A percentile compares a stretch with the other conserved stretches of the same genome.
Conservation (phyloP, 64 coral and sea anemone genomes). For the Porites lutea region DNA sequence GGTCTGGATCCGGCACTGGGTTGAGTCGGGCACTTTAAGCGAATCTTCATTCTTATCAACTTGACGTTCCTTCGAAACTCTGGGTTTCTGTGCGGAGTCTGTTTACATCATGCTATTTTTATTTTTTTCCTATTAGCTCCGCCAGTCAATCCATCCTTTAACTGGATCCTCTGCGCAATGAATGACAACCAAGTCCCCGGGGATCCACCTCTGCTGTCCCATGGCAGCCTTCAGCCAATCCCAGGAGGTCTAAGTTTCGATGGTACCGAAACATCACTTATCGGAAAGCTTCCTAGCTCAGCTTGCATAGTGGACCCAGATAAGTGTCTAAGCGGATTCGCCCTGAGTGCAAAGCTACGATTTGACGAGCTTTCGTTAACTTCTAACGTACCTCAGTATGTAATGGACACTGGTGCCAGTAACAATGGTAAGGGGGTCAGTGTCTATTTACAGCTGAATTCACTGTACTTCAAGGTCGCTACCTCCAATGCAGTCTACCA, state of each 20-base stretch:
- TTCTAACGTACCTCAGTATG: slow-evolving; percentile 63
- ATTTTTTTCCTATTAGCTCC: slow-evolving; percentile 55
- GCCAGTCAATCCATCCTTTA: slow-evolving; percentile 64
- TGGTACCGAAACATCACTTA: slow-evolving; percentile 63
- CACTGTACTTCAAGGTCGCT: slow-evolving; percentile 55
- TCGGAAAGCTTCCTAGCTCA: slow-evolving; percentile 13
- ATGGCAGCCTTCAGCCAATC: slow-evolving; percentile 29
- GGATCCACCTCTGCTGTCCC: slow-evolving; percentile 62
- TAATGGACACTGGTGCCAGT: slow-evolving; percentile 79
- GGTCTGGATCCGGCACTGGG: too few species aligned
- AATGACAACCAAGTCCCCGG: slow-evolving; percentile 55
- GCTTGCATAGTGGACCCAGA: slow-evolving; percentile 76
- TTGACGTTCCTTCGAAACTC: too few species aligned
- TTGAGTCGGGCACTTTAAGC: too few species aligned
- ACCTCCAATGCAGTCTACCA: slow-evolving; percentile 64
- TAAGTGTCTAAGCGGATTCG: slow-evolving; percentile 60
- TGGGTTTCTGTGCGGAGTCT: too few species aligned
- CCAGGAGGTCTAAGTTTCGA: slow-evolving; percentile 71
- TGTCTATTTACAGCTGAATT: slow-evolving; percentile 55
- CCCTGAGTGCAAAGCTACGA: slow-evolving; percentile 66
- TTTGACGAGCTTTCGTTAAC: slow-evolving; percentile 54
- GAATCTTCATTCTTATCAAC: too few species aligned
- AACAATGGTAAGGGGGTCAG: slow-evolving; percentile 55
- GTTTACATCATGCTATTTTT: background rate
- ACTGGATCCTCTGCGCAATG: slow-evolving; percentile 55